Evolutionary conservation across 2,888 invertebrate genomes (phyloP), one percentile per base, ranked within the genome.

Genomic region (Digitonthophagus gazella): DNA sequence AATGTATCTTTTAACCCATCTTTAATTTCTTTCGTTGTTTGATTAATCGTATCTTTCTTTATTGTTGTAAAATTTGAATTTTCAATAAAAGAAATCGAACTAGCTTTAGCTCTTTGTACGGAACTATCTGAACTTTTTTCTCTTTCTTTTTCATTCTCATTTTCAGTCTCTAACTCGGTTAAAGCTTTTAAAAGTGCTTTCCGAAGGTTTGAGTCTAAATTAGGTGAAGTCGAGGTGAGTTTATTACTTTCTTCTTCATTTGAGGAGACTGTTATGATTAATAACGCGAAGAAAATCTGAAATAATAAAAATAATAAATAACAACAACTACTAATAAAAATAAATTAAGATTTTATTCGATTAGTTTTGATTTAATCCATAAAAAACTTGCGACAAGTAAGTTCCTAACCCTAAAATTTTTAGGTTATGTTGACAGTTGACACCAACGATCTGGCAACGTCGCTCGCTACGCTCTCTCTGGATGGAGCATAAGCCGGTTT

Each of bases 151-250:
- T n/a, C n/a, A n/a, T n/a, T 11, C 1, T 44, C 58, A 2, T 19
- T 87, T 72, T 88, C 89, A 72, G 88, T 87, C 81, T 93, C 93
- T 64, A 93, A 83, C 76, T 93, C 92, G 65, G 89, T 90, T 2
- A 94, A 84, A 8, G 93, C 93, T 82, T 89, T 90, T 3, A 93
- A 83, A 57, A 93, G 83, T 0, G 93, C 93, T 80, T 89, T 88
- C 14, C 93, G 85, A 28, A 94, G 87, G 72, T 90, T 91, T 58
- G 90, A 89, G 80, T 93, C 93, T 67, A 93, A 81, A 69, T 90
- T 87, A 0, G 88, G 85, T 0, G 90, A 87, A 1, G 89, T 81
- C 67, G 84, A 84, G 19, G 71, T 71, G 15, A 76, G 68, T 71
- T 75, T 83, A 72, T 86, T 86, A 15, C 80, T 76, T 71, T 82